Percentiles rank a stretch among this genome's conserved stretches.
Conservation (phyloP, 1,140 invertebrate species). For the Drosophila cardini region DNA sequence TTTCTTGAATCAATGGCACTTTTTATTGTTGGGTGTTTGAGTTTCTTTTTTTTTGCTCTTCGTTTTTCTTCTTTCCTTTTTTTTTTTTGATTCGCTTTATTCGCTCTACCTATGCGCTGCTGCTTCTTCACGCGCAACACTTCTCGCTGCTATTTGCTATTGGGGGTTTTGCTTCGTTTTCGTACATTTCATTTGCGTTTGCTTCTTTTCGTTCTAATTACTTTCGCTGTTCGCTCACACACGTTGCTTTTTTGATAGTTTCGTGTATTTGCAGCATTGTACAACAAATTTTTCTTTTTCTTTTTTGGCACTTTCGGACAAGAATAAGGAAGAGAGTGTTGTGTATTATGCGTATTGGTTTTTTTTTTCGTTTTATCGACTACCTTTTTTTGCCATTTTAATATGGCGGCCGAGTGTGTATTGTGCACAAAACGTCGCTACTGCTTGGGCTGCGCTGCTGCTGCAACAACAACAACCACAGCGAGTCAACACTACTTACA, state of each 20-base stretch:
- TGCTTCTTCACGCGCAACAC: constrained; percentile 54
- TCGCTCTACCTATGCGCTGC: constrained; percentile 50
- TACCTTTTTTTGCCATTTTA: constrained; percentile 63
- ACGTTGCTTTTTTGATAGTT: constrained; percentile 28
- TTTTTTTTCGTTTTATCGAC: constrained; percentile 43
- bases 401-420: constrained; percentile 62
- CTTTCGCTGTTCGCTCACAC: constrained; percentile 54
- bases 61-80: constrained; percentile 15
- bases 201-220: constrained; percentile 66
- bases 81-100: constrained; percentile 21
- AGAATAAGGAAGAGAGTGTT: constrained; percentile 13
- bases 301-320: constrained; percentile 45
- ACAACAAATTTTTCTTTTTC: constrained; percentile 11
- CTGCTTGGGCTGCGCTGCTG: constrained; percentile 37
- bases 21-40: constrained; percentile 34
- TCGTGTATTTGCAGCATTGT: constrained; percentile 29
- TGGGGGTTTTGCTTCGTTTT: constrained; percentile 51
- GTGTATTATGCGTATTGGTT: constrained; percentile 38
- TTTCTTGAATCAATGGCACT: constrained; percentile 35
- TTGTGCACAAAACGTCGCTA: constrained; percentile 57
- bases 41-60: constrained; percentile 22
- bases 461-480: constrained; percentile 53
- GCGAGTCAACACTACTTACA: constrained; percentile 62
- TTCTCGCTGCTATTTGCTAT: constrained; percentile 42
- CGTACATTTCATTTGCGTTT: constrained; percentile 43